phyloP scores from a whole-genome alignment of 2,888 invertebrate genomes.

The Muschampia plurimacula region DNA sequence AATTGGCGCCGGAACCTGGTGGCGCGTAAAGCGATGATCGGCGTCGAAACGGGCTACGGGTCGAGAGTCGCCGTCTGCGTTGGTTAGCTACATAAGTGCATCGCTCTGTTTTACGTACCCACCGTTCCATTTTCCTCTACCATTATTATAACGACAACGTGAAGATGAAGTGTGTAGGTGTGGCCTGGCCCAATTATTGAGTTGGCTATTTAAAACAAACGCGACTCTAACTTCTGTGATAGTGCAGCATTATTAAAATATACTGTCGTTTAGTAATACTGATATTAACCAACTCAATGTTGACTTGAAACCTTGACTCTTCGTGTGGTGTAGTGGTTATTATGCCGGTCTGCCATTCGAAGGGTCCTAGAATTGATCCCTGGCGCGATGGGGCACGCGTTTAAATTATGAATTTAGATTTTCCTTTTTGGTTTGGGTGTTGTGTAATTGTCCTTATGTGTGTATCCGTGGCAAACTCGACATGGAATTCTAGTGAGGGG shows the following conservation, averaged over 20 bases:
- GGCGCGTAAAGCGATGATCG: constrained; percentile 79
- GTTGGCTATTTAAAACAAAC: constrained; percentile 50
- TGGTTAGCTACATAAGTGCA: constrained; percentile 63
- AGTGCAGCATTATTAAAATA: constrained; percentile 4
- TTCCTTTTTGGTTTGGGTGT: no score
- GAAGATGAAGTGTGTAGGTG: constrained; percentile 48
- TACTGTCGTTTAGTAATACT: constrained; percentile 1
- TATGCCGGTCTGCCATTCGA: no score
- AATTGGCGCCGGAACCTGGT: constrained; percentile 81
- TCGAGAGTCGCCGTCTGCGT: constrained; percentile 7
- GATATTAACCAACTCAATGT: no score
- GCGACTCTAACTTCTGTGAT: constrained; percentile 35
- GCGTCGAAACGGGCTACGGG: constrained; percentile 60
- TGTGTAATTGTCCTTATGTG: no score
- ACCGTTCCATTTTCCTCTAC: constrained; percentile 39
- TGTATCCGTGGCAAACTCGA: no score
- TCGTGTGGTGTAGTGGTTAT: no score
- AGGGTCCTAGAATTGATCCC: no score
- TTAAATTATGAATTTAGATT: no score
- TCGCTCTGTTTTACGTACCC: constrained; percentile 65
- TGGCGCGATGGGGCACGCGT: no score
- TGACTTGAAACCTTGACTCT: no score
- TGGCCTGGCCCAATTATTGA: constrained; percentile 50
- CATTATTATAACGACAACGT: constrained; percentile 44
- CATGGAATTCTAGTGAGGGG: no score